Conservation (phyloP, 1,140 invertebrate genomes). For the Aphaenogaster ashmeadi region DNA sequence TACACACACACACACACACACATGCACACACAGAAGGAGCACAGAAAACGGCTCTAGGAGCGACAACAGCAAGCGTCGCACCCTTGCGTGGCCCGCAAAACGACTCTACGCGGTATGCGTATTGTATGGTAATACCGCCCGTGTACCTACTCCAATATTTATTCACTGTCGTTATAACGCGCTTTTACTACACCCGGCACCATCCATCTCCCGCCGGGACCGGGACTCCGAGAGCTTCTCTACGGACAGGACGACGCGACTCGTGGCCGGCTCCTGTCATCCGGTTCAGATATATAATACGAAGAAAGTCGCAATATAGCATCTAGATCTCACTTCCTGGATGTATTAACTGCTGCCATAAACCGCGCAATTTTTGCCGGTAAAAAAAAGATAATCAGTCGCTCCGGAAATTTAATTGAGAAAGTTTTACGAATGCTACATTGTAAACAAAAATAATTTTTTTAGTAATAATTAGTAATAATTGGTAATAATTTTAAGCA, state of each 20-base stretch:
- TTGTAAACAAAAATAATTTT: background rate
- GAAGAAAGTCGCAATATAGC: conserved; percentile 38
- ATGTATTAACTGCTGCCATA: background rate
- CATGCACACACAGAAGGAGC: conserved; percentile 18
- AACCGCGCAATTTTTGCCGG: background rate
- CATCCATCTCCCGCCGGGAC: conserved; percentile 67
- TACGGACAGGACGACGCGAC: conserved; percentile 19
- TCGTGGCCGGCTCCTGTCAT: conserved; percentile 36
- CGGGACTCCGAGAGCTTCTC: conserved; percentile 31
- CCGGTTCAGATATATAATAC: conserved; percentile 51
- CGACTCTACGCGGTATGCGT: conserved; percentile 78
- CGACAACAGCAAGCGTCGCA: conserved; percentile 75
- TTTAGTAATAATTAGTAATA: background rate
- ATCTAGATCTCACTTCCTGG: conserved; percentile 37
- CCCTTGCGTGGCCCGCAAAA: conserved; percentile 76
- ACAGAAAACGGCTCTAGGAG: conserved; percentile 68
- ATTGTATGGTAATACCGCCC: conserved; percentile 79
- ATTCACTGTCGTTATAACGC: conserved; percentile 77
- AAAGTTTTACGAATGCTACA: background rate
- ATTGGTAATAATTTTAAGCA: background rate
- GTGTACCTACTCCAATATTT: conserved; percentile 80
- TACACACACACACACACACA: conserved; percentile 35
- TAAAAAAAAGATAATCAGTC: background rate
- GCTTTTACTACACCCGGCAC: conserved; percentile 77
- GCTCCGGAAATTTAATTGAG: background rate